Evolutionary conservation across 2,888 invertebrate genomes (phyloP), one percentile per base, ranked within the genome.

Genomic region (Cryptocephalus primarius): DNA sequence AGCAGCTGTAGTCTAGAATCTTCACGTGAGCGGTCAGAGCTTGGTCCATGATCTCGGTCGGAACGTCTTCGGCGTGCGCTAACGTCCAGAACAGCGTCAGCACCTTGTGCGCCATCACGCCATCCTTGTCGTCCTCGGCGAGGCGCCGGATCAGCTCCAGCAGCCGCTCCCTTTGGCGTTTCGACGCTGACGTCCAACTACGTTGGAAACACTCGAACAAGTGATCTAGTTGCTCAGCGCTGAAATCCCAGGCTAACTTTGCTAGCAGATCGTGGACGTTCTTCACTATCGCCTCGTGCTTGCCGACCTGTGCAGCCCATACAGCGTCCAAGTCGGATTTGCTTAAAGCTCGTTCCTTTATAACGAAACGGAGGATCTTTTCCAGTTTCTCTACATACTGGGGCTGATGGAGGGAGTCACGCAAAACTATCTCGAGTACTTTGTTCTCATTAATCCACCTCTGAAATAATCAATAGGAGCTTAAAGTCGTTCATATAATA

Each of bases 111-210:
- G 96, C 95, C 96, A 96, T 96, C 9, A 95, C 92, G 43, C 96
- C 96, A 69, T 96, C 94, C 69, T 97, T 96, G 69, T 97, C 96
- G 69, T 97, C 96, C 72, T 97, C 96, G 4, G 96, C 96, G 50
- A 97, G 74, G 56, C 95, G 79, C 53, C 96, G 78, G 58, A 97
- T 96, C 55, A 97, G 77, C 73, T 97, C 96, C 59, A 97, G 72
- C 55, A 97, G 75, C 64, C 94, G 89, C 72, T 97, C 96, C 58
- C 94, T 79, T 73, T 97, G 95, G 66, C 95, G 88, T 70, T 92
- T 93, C 67, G 87, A 92, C 36, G 95, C 95, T 55, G 89, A 89
- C 40, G 90, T 89, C 96, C 96, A 96, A 60, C 72, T 69, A 63
- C 88, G 89, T 80, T 93, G 91, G 73, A 95, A 96, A 72, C 95